Base-by-base conservation (phyloP, 2,888 invertebrate genomes). In the Phyllotreta striolata region DNA sequence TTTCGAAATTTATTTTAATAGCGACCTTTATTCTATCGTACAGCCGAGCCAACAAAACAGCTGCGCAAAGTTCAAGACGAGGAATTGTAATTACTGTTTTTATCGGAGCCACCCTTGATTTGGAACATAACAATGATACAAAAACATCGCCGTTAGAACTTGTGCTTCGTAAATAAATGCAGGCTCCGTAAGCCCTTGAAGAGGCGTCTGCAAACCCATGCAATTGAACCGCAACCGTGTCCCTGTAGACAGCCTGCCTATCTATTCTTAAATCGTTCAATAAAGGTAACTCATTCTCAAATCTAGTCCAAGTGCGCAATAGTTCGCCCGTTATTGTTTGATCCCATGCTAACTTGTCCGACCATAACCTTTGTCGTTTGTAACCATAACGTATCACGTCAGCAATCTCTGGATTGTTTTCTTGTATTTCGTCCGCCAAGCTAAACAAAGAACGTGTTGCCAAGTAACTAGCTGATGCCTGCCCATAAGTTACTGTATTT, bases 171-270 rank as follows among this genome's bases (percentile, higher is more conserved):
- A 62, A 5, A 12, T 56, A 63, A 9, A 60, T 44, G 46, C 66
- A 63, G 9, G 52, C 63, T 3, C 66, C 66, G 41, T 66, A 66
- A 0, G 60, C 59, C 39, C 35, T 10, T 14, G 37, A 24, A 10
- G 59, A 63, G 1, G 61, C 49, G n/a, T 63, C 66, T 12, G 60
- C 37, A 55, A 66, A 66, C n/a, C 41, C 60, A 46, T 66, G 59
- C 9, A 58, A n/a, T 49, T 66, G 34, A 0, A 49, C 8, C 34
- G 40, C 38, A 6, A 61, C n/a, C 1, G 12, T 5, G 38, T 44
- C 9, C 14, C 47, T 14, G 4, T 1, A 1, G 4, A 24, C 24
- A 9, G 55, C 60, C 8, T 51, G 54, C 47, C 51, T 51, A 13
- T 44, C 10, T 1, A 60, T 63, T 44, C 52, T 9, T 1, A 39